Evolutionary conservation across 2,888 invertebrate species (phyloP).

Genomic region (Thymelicus lineola): DNA sequence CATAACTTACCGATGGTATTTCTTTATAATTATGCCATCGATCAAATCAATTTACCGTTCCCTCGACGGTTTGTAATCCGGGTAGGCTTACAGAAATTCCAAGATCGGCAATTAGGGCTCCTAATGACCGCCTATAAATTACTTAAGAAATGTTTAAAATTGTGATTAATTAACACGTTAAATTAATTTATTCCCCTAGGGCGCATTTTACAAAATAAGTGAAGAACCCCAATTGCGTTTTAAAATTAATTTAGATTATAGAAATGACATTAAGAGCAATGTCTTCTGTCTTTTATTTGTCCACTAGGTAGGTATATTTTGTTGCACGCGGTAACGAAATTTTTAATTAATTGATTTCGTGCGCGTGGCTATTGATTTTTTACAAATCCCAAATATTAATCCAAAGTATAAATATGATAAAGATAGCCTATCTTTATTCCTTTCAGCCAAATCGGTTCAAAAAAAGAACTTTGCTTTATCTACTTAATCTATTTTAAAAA

Average conservation of each 20-base stretch:
- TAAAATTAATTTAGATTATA: not conserved
- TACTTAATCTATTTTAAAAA: too few species aligned
- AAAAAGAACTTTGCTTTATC: too few species aligned
- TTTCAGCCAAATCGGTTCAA: too few species aligned
- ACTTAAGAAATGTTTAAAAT: constrained; percentile 52
- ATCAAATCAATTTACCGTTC: constrained; percentile 28
- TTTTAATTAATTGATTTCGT: too few species aligned
- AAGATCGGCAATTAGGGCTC: constrained; percentile 64
- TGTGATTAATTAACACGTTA: constrained; percentile 60
- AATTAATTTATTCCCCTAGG: constrained; percentile 40
- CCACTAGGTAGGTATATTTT: too few species aligned
- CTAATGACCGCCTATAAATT: constrained; percentile 66
- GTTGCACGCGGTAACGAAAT: too few species aligned
- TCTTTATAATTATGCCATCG: constrained; percentile 21
- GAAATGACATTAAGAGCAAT: not conserved
- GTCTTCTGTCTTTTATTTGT: too few species aligned
- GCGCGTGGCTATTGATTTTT: too few species aligned
- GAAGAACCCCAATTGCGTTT: not conserved
- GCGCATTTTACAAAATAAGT: not conserved
- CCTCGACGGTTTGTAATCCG: constrained; percentile 24
- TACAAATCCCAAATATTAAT: too few species aligned
- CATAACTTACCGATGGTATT: not conserved
- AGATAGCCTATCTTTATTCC: too few species aligned
- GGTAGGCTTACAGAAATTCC: constrained; percentile 50
- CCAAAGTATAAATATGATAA: too few species aligned